Base-by-base conservation (phyloP, 2,888 invertebrate genomes). In the Acleris holmiana region DNA sequence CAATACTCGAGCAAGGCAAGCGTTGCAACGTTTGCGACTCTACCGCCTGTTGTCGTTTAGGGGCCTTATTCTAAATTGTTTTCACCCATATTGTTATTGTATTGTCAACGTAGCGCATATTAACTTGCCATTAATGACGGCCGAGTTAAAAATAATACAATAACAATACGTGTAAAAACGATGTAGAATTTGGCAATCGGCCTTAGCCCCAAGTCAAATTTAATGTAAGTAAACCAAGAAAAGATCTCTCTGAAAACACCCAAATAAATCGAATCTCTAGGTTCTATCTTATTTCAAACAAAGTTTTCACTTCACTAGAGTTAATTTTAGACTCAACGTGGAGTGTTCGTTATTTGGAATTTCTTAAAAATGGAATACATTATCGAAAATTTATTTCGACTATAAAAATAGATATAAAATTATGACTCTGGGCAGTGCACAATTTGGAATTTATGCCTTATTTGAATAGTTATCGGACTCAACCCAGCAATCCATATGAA, bases 391-490 rank as follows among this genome's bases (percentile, higher is more conserved):
- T 73, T 68, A 72, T 72, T 70, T 70, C 56, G 68, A 74, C 73
- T 78, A 81, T 73, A 82, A 83, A 84, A 83, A 84, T 83, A 81
- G 76, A 75, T 80, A 75, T 73, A 75, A 79, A 75, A 76, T 75
- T 74, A 74, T 73, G 71, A 70, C 62, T 75, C 74, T 77, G 80
- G 83, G 84, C 86, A 85, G 85, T 85, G 83, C 77, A 72, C 66
- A 73, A 75, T 77, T 77, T 76, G 73, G 76, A 77, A 78, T 73
- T 54, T 48, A 58, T 64, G 48, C 58, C 64, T 66, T 60, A 68
- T 41, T 44, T 60, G 25, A 49, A 59, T 54, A 64, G 41, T 18
- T 55, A 60, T 49, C 44, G 65, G 44, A 46, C 49, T 29, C n/a
- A 65, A 35, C 59, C 47, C 53, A 64, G 58, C 58, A 41, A 49